Evolutionary conservation across 2,888 invertebrate species (phyloP).

Genomic region (Hypercompe scribonia): DNA sequence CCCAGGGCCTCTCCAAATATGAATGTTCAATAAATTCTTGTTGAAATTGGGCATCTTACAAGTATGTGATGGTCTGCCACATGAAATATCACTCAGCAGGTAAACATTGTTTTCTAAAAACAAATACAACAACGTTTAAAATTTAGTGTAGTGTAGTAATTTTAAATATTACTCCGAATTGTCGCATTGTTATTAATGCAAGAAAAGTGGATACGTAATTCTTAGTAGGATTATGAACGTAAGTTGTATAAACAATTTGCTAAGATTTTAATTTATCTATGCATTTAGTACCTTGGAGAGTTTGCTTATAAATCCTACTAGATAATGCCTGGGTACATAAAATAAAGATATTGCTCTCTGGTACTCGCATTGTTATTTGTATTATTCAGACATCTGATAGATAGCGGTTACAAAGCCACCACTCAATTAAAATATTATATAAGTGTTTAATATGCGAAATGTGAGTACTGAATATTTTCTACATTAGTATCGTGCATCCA

Average conservation of each 20-base stretch:
- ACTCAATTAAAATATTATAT: background rate
- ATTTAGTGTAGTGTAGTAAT: too few species aligned
- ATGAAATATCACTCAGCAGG: background rate
- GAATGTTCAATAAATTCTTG: constrained; percentile 8
- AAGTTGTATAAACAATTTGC: too few species aligned
- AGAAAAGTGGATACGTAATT: background rate
- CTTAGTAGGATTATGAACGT: background rate
- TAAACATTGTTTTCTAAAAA: background rate
- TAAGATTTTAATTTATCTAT: background rate
- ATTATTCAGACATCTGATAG: background rate
- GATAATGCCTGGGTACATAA: background rate
- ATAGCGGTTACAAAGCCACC: background rate
- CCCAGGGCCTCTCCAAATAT: constrained; percentile 9
- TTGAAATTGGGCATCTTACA: background rate
- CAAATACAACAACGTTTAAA: background rate
- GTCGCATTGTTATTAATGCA: background rate
- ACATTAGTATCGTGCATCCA: background rate
- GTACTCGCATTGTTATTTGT: background rate
- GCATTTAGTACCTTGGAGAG: background rate
- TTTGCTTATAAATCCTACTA: background rate
- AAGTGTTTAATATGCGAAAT: background rate
- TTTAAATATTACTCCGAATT: background rate
- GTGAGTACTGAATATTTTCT: background rate
- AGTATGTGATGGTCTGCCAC: background rate
- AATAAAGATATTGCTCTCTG: background rate